These are phyloP conservation scores for Hycleus phaleratus DNA, from an alignment of 1,140 invertebrate genomes.

Conservation along the genomic window DNA sequence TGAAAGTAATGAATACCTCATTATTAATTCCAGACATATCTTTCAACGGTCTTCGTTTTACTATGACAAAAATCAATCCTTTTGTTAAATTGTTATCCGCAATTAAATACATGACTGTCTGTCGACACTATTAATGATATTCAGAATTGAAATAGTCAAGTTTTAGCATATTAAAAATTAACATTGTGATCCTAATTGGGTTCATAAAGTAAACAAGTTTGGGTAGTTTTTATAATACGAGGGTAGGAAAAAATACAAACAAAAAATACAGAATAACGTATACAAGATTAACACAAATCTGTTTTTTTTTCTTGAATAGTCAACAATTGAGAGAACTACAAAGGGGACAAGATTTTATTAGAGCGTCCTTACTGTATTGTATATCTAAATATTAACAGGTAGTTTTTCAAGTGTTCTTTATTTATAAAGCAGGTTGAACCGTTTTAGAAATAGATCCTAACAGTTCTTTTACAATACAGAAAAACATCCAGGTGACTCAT, in stretches of 20 bases:
- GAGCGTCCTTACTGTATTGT: conserved; percentile 10
- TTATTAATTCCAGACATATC: no score
- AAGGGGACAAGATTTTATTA: conserved; percentile 8
- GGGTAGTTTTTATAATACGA: not conserved
- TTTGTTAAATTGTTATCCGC: no score
- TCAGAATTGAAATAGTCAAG: no score
- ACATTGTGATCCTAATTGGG: conserved; percentile 11
- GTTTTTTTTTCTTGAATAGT: not conserved
- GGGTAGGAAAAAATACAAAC: conserved; percentile 2
- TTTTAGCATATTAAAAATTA: conserved; percentile 4
- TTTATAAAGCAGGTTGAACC: conserved; percentile 14
- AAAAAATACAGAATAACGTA: not conserved
- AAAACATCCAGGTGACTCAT: conserved; percentile 8
- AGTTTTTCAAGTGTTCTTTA: conserved; percentile 10
- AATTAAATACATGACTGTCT: no score
- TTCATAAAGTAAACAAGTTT: conserved; percentile 8
- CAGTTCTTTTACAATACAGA: conserved; percentile 7
- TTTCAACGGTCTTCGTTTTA: no score
- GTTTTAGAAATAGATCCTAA: conserved; percentile 9
- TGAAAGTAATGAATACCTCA: no score
- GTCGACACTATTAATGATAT: no score
- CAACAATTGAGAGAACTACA: conserved; percentile 7
- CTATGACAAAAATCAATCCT: no score
- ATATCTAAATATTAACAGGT: conserved; percentile 10
- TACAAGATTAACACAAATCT: conserved; percentile 13